Evolutionary conservation across 2,888 invertebrate genomes (phyloP).

Genomic region (Merodon equestris): DNA sequence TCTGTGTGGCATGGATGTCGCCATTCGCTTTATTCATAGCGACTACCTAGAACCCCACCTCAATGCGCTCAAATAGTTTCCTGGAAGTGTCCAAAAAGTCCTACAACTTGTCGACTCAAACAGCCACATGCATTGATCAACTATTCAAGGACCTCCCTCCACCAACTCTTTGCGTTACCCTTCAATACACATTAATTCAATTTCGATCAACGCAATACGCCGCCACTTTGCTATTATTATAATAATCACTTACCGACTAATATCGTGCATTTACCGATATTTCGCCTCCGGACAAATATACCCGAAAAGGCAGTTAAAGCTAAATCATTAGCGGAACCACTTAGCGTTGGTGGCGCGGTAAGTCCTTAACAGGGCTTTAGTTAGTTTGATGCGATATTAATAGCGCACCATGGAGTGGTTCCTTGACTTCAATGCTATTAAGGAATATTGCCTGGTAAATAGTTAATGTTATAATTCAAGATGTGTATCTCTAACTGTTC

Average conservation of each 20-base stretch:
- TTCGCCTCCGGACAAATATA: constrained; percentile 53
- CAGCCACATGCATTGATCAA: no score
- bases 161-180: no score
- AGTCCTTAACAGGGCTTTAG: constrained; percentile 60
- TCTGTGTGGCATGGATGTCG: no score
- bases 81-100: no score
- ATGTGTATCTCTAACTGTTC: constrained; percentile 34
- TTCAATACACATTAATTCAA: constrained; percentile 56
- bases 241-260: constrained; percentile 54
- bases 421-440: constrained; percentile 32
- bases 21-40: no score
- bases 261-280: constrained; percentile 62
- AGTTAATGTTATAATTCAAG: constrained; percentile 53
- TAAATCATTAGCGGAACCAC: constrained; percentile 64
- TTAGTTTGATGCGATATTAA: constrained; percentile 66
- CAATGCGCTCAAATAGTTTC: no score
- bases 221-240: constrained; percentile 56
- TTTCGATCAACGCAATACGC: constrained; percentile 57
- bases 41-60: no score
- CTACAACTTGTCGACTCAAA: no score
- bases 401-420: constrained; percentile 26
- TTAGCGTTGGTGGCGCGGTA: constrained; percentile 53
- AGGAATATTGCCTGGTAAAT: constrained; percentile 54
- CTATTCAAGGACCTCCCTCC: no score
- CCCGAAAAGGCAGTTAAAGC: constrained; percentile 57